A percentile compares a stretch with the other conserved stretches of the same genome.
phyloP scores from a whole-genome alignment of 2,113 vertebrate genomes.

The Bos indicus region DNA sequence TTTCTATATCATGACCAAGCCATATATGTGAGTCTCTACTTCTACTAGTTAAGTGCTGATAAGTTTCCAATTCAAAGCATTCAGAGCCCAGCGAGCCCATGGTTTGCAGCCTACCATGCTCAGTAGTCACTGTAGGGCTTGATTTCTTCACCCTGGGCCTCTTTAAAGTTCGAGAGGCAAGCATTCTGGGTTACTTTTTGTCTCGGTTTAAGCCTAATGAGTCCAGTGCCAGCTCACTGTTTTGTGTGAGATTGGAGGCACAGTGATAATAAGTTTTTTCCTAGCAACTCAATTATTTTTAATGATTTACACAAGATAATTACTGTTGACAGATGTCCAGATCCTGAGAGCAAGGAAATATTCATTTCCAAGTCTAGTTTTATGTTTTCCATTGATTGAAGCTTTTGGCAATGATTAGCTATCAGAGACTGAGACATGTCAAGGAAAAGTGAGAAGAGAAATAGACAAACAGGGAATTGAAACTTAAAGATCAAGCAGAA shows the following conservation, averaged over 20 bases:
- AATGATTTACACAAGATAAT: slow-evolving; percentile 54
- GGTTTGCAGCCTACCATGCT: slow-evolving; percentile 1
- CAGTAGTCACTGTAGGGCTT: slow-evolving; percentile 28
- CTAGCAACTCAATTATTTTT: slow-evolving; percentile 28
- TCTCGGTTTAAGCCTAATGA: slow-evolving; percentile 29
- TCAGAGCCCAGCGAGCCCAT: slow-evolving; percentile 34
- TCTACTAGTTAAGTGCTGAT: slow-evolving; percentile 23
- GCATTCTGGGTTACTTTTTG: neutral
- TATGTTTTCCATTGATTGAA: neutral
- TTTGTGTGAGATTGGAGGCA: neutral
- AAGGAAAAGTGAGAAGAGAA: neutral
- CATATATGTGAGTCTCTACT: neutral
- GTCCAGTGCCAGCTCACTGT: neutral
- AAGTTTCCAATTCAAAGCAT: neutral
- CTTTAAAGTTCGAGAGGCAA: slow-evolving; percentile 32
- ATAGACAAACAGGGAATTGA: neutral
- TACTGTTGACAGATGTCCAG: slow-evolving; percentile 23
- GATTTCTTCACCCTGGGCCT: slow-evolving; percentile 28
- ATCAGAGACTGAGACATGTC: neutral
- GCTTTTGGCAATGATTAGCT: neutral
- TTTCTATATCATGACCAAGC: neutral
- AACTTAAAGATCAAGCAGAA: neutral
- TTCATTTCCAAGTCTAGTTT: neutral
- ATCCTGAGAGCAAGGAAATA: neutral
- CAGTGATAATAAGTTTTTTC: neutral